Evolutionary conservation across 2,113 vertebrate species (phyloP).

Genomic region (Empidonax alnorum): DNA sequence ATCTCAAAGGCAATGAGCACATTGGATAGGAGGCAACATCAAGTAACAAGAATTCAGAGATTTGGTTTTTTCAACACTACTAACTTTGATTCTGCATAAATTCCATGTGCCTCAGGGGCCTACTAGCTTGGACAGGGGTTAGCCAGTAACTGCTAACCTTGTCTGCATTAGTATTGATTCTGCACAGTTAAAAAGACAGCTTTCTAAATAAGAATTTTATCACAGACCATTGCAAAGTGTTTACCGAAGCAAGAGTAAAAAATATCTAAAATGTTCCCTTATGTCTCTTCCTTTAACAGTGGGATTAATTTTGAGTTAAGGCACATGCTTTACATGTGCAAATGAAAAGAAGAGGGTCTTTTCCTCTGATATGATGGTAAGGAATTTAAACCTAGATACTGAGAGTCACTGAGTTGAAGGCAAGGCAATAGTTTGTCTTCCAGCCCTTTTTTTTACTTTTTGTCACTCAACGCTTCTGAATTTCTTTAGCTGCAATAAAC

Average conservation of each 20-base stretch:
- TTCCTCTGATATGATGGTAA: rapidly evolving
- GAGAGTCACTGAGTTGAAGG: not conserved
- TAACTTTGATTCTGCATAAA: slow-evolving; percentile 31
- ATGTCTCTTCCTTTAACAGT: not conserved
- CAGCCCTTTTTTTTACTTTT: not conserved
- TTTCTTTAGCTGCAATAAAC: not conserved
- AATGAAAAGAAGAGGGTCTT: not conserved
- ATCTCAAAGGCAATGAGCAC: not conserved
- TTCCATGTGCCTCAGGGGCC: not conserved
- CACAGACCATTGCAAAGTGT: not conserved
- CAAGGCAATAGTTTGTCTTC: not conserved
- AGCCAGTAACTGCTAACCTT: slow-evolving; percentile 47
- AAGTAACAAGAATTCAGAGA: not conserved
- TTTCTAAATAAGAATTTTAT: slow-evolving; percentile 35
- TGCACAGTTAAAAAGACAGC: not conserved
- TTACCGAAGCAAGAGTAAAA: not conserved
- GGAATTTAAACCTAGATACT: not conserved
- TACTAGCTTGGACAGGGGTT: slow-evolving; percentile 19
- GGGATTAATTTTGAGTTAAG: not conserved
- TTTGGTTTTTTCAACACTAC: not conserved
- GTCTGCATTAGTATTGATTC: slow-evolving; percentile 50
- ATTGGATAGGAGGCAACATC: not conserved
- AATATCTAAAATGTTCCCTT: not conserved
- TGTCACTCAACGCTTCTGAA: not conserved
- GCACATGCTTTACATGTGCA: not conserved